Evolutionary conservation across 2,113 vertebrate genomes (phyloP).

Genomic region (Eulemur rufifrons): DNA sequence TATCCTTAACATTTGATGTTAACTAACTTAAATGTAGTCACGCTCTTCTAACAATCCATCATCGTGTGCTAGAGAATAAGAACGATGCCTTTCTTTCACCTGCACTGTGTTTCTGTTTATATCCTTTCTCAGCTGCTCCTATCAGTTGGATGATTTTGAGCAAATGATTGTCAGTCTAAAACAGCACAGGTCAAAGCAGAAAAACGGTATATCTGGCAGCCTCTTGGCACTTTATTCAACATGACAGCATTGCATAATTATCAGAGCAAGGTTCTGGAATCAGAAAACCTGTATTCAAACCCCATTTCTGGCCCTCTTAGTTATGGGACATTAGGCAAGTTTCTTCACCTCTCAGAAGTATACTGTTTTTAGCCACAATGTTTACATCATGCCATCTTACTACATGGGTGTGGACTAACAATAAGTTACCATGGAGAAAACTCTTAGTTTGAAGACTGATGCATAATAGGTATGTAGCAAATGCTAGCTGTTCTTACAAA

Average conservation of each 20-base stretch:
- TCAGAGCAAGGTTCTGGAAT: not conserved
- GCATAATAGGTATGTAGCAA: not conserved
- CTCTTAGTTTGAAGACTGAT: not conserved
- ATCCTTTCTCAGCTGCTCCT: not conserved
- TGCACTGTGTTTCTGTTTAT: not conserved
- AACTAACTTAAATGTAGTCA: not conserved
- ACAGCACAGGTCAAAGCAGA: not conserved
- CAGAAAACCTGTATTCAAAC: not conserved
- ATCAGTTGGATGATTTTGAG: not conserved
- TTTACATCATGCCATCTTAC: not conserved
- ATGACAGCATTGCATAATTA: not conserved
- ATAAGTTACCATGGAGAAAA: not conserved
- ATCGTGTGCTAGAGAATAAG: not conserved
- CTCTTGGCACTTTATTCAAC: not conserved
- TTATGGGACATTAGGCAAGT: not conserved
- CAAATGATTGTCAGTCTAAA: slow-evolving; percentile 21
- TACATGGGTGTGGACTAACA: not conserved
- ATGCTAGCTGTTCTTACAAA: not conserved
- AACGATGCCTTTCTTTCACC: not conserved
- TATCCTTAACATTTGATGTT: not conserved
- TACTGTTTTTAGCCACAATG: not conserved
- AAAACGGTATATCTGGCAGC: not conserved
- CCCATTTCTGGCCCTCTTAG: not conserved
- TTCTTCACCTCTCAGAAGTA: not conserved
- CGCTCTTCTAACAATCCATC: not conserved